Base-by-base conservation (phyloP, 2,888 invertebrate species). In the Tuberolachnus salignus region DNA sequence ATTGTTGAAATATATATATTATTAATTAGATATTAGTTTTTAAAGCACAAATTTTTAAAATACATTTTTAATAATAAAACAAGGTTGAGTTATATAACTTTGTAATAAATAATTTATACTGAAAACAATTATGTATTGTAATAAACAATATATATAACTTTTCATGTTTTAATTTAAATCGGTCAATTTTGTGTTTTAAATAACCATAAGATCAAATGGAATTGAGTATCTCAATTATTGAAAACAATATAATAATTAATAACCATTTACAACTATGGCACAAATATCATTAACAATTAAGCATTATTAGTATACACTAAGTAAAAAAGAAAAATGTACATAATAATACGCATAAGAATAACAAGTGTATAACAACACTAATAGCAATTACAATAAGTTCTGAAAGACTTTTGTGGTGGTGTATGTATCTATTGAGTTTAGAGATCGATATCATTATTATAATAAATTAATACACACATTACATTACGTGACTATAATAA, bases 331-430 rank as follows among this genome's bases (percentile, higher is more conserved):
- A 26, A 49, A 75, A 67, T 34, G 46, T 74, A 64, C 14, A 75
- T 53, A 59, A 13, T 34, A 34, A 71, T 59, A n/a, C n/a, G n/a
- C n/a, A n/a, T n/a, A 59, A 72, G 61, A 73, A 66, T 55, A 67
- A 67, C 34, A 59, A 59, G 49, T 59, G 59, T 51, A 8, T 51
- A 51, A 42, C 34, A 42, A 78, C 57, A 61, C 8, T 69, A 69
- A 59, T 8, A 78, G 42, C 11, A 64, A 53, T 67, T 78, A 78
- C 21, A 59, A 51, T 78, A 61, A 51, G 26, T 69, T 78, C 53
- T 78, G 78, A 78, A 78, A 78, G 49, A 78, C 78, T 59, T 59
- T 69, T 16, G 21, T 69, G 69, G 78, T 69, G 78, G 67, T 69
- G 78, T 59, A 69, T 78, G 69, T 59, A 21, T 57, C 59, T 78